Conservation (phyloP, 2,797 vertebrate genomes). For the Smutsia temminckii region DNA sequence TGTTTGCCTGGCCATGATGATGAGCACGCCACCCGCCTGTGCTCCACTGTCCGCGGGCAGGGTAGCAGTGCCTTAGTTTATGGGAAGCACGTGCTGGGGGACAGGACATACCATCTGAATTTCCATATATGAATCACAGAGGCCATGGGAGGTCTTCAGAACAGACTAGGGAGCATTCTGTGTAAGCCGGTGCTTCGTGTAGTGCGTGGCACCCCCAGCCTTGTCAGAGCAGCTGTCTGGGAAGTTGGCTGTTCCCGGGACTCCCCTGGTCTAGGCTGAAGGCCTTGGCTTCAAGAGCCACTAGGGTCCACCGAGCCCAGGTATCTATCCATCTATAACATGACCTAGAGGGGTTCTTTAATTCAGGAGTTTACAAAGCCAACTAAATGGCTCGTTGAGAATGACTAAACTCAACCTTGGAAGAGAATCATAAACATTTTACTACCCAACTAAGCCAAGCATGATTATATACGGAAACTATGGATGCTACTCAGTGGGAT, state of each 20-base stretch:
- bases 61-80: background rate
- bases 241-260: background rate
- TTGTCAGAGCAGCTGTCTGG: background rate
- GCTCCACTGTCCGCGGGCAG: background rate
- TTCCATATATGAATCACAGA: background rate
- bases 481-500: slow-evolving; percentile 75
- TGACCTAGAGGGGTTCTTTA: slow-evolving; percentile 58
- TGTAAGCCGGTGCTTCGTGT: background rate
- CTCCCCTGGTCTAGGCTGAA: background rate
- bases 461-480: slow-evolving; percentile 79
- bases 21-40: background rate
- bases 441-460: slow-evolving; percentile 77
- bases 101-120: background rate
- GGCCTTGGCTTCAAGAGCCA: background rate
- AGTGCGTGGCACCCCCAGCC: fast-evolving
- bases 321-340: slow-evolving; percentile 22
- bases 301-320: background rate
- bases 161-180: background rate
- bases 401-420: slow-evolving; percentile 78
- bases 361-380: slow-evolving; percentile 65
- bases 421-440: slow-evolving; percentile 81
- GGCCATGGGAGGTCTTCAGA: background rate
- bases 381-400: slow-evolving; percentile 76
- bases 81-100: background rate
- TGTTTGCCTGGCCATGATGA: background rate